Percentiles rank a stretch among this genome's conserved stretches.
Evolutionary conservation across 2,113 vertebrate species (phyloP).

Genomic region (Turdus rufiventris): DNA sequence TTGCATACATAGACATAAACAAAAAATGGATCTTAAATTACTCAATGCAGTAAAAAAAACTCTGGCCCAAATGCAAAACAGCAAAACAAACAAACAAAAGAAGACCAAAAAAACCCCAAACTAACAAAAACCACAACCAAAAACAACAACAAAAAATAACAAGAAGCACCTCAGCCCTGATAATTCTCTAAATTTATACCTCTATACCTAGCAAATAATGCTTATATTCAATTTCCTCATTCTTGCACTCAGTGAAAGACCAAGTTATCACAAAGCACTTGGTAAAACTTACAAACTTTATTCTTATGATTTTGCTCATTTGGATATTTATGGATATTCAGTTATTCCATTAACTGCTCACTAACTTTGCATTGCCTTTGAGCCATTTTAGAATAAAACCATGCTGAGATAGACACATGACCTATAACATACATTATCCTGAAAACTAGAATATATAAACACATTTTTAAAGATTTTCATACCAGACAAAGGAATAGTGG

Average conservation of each 20-base stretch:
- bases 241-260: background rate
- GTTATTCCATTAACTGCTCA: background rate
- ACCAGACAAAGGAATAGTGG: rapidly evolving
- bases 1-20: background rate
- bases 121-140: no score
- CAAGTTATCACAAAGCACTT: background rate
- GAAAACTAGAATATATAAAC: background rate
- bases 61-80: background rate
- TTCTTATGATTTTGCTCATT: background rate
- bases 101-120: no score
- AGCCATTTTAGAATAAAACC: background rate
- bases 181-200: background rate
- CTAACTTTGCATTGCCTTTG: background rate
- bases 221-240: background rate
- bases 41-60: rapidly evolving
- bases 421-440: background rate
- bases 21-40: background rate
- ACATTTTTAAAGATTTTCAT: background rate
- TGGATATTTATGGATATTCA: background rate
- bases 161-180: rapidly evolving
- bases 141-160: no score
- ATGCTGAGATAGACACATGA: background rate
- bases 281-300: background rate
- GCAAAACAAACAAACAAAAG: background rate
- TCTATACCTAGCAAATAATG: background rate